Evolutionary conservation across 2,113 vertebrate genomes (phyloP), one percentile per base, ranked within the genome.

Genomic region (Ramphastos sulfuratus): DNA sequence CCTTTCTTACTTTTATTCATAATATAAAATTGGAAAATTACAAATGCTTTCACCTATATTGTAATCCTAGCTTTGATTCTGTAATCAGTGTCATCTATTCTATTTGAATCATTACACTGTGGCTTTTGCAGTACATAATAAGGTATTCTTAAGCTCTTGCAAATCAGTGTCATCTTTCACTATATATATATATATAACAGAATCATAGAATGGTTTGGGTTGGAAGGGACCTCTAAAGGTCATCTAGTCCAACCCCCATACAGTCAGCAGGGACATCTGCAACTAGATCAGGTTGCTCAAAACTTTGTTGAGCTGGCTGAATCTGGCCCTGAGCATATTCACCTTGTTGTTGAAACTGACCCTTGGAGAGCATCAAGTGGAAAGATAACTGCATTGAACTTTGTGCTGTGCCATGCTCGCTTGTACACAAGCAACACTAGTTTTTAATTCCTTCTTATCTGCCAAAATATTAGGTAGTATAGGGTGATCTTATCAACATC

Each of bases 111-210:
- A 12, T 56, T 74, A 37, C 6, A 5, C 7, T 56, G 28, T 48
- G 37, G 6, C 15, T 84, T 91, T 84, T 52, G 15, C 23, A 4
- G 11, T 75, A 39, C 8, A 35, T 61, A 42, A 11, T 46, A 67
- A 54, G 25, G 42, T 70, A 48, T 61, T 85, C n/a, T 84, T 50
- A 78, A 94, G 16, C 4, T 55, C 27, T 79, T 79, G 48, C 11
- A 5, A 54, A 7, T 78, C 0, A 0, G 35, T 75, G 6, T 54
- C 7, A 24, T 65, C 31, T 79, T 89, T 82, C 46, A 16, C 46
- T 14, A 4, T 44, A 31, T 15, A 25, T 12, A 56, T 28, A 28
- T 28, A 56, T 56, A 8, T 16, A 30, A 46, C 15, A 46, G 44
- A 46, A 46, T 46, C 44, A 46, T 46, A 46, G 17, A 46, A 46